A percentile compares a stretch with the other conserved stretches of the same genome.
These are phyloP conservation scores for Megalopta genalis DNA, from an alignment of 1,140 invertebrate genomes.

Conservation along the genomic window DNA sequence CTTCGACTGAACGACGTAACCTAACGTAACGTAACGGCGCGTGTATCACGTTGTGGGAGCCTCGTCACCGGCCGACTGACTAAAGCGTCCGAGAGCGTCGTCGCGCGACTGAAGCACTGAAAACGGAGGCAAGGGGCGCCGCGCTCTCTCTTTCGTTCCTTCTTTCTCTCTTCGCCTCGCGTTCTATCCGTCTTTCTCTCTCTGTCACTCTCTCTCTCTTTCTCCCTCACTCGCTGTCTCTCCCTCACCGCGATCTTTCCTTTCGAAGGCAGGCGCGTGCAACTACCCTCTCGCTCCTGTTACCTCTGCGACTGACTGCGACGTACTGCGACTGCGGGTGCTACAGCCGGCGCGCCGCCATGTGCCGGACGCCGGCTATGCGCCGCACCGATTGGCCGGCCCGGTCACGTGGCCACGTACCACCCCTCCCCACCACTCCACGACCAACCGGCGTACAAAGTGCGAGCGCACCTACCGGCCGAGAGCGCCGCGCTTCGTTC, in stretches of 20 bases:
- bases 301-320: slow-evolving; percentile 78
- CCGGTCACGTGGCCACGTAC: slow-evolving; percentile 67
- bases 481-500: slow-evolving; percentile 38
- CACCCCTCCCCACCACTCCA: slow-evolving; percentile 58
- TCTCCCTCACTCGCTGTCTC: slow-evolving; percentile 34
- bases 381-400: slow-evolving; percentile 58
- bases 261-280: slow-evolving; percentile 70
- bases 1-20: slow-evolving; percentile 44
- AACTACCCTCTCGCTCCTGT: slow-evolving; percentile 76
- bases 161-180: slow-evolving; percentile 43
- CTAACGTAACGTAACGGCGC: slow-evolving; percentile 47
- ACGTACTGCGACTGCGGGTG: slow-evolving; percentile 74
- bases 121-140: slow-evolving; percentile 59
- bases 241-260: slow-evolving; percentile 60
- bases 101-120: slow-evolving; percentile 66
- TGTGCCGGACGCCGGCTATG: slow-evolving; percentile 75
- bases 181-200: slow-evolving; percentile 42
- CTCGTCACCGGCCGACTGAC: slow-evolving; percentile 65
- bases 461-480: slow-evolving; percentile 52
- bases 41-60: slow-evolving; percentile 53
- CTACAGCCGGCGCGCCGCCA: slow-evolving; percentile 67
- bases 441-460: slow-evolving; percentile 39
- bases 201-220: slow-evolving; percentile 13
- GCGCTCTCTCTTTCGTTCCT: slow-evolving; percentile 49
- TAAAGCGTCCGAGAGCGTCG: slow-evolving; percentile 59